Evolutionary conservation across 1,140 invertebrate genomes (phyloP).

Genomic region (Atopsyche davidsoni): DNA sequence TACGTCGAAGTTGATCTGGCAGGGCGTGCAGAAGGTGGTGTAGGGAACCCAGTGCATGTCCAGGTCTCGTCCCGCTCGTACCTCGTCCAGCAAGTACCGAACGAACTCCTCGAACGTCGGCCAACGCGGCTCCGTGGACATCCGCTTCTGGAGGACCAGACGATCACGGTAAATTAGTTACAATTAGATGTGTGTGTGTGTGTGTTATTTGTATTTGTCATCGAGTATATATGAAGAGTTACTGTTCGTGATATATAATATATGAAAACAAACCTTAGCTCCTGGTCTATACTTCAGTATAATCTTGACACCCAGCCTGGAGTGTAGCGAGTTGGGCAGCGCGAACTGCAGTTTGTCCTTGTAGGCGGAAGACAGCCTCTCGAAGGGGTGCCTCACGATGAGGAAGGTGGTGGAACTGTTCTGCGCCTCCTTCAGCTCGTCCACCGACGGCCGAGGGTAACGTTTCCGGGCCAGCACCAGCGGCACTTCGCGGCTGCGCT

Average conservation of each 20-base stretch:
- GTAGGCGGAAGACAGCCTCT: slow-evolving; percentile 83
- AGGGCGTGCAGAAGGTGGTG: slow-evolving; percentile 81
- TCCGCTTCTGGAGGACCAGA: slow-evolving; percentile 25
- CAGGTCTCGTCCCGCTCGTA: slow-evolving; percentile 55
- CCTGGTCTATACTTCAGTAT: slow-evolving; percentile 60
- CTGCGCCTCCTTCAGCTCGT: slow-evolving; percentile 58
- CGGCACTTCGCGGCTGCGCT: slow-evolving; percentile 68
- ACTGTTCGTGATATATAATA: too few species aligned
- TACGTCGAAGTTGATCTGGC: slow-evolving; percentile 79
- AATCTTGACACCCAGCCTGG: slow-evolving; percentile 70
- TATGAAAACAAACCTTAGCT: slow-evolving; percentile 23
- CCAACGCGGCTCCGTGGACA: slow-evolving; percentile 48
- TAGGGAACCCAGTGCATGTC: slow-evolving; percentile 92
- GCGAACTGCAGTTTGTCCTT: slow-evolving; percentile 81
- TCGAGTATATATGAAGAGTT: too few species aligned
- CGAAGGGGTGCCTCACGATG: slow-evolving; percentile 84
- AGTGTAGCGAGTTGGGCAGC: slow-evolving; percentile 71
- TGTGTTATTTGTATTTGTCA: too few species aligned
- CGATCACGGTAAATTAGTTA: not conserved
- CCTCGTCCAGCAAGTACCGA: slow-evolving; percentile 63
- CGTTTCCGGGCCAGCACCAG: slow-evolving; percentile 68
- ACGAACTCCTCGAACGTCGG: slow-evolving; percentile 74
- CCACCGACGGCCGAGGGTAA: slow-evolving; percentile 66
- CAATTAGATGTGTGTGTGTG: too few species aligned
- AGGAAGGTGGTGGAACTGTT: slow-evolving; percentile 62